Base-by-base conservation (phyloP, 2,888 invertebrate species). In the Amaurobius ferox region DNA sequence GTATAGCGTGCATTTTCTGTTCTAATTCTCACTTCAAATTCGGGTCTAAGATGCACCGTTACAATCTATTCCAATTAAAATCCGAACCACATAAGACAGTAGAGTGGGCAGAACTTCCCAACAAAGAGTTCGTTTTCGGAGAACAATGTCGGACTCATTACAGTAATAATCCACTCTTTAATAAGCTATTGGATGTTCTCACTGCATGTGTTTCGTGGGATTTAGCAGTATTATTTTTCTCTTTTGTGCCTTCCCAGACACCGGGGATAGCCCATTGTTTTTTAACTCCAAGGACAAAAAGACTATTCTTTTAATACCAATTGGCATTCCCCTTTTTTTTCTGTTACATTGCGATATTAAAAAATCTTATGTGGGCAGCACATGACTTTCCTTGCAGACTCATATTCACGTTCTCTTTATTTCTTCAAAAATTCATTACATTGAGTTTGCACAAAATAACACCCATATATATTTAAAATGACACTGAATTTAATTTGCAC, bases 161-260 rank as follows among this genome's bases (percentile, higher is more conserved):
- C 44, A 44, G n/a, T 44, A 44, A 44, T 44, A 44, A 44, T 11
- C n/a, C 44, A 44, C 44, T 44, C 44, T 44, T 44, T 44, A 44
- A 44, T 44, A 44, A 44, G 44, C 44, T 44, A 44, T 44, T 44
- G n/a, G 16, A 44, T 44, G 44, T 13, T 44, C 44, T 44, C 16
- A 13, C 35, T 35, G 35, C 6, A 11, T 16, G 44, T 44, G 44
- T 44, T 35, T 44, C 44, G 44, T 44, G 44, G 44, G 44, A 44
- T 16, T 44, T 44, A 44, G 44, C 44, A n/a, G 44, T 13, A 13
- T 44, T 44, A 44, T 44, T 11, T 44, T 13, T 11, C 16, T 44
- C 44, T 44, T 44, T 5, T 44, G 2, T 2, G 6, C n/a, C n/a
- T 44, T 44, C 44, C 44, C 44, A 44, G 44, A 44, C 44, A 13